Percentiles rank a stretch among this genome's conserved stretches.
Conservation (phyloP, 1,140 invertebrate genomes). For the Bombus picipes region DNA sequence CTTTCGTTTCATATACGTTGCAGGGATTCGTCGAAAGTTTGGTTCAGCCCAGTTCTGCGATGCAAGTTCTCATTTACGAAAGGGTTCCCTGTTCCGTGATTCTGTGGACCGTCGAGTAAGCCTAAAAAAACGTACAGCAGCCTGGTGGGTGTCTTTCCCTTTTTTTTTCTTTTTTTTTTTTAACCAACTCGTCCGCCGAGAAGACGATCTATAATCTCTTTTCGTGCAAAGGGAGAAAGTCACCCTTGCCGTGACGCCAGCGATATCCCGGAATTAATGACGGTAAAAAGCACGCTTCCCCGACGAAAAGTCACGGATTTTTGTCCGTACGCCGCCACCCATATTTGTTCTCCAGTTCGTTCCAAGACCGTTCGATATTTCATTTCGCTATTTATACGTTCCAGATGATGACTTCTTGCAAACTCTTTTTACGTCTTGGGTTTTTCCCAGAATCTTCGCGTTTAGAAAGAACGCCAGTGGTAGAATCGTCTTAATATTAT, state of each 20-base stretch:
- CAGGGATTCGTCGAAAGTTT: neutral
- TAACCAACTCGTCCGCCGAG: neutral
- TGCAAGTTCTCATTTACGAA: neutral
- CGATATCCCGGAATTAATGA: slow-evolving; percentile 59
- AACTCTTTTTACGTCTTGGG: neutral
- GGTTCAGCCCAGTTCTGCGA: too few relatives aligned
- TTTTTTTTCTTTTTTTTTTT: neutral
- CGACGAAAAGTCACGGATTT: slow-evolving; percentile 45
- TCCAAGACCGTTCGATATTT: slow-evolving; percentile 24
- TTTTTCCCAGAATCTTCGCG: neutral
- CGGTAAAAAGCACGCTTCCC: slow-evolving; percentile 36
- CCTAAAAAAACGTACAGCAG: neutral
- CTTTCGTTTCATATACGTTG: neutral
- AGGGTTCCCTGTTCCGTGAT: neutral
- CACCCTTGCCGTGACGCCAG: slow-evolving; percentile 22
- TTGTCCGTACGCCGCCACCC: neutral
- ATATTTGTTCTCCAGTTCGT: neutral
- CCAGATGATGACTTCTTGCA: slow-evolving; percentile 7
- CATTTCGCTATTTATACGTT: slow-evolving; percentile 36
- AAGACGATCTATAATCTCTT: slow-evolving; percentile 49
- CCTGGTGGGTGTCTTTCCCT: neutral
- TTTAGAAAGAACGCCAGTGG: too few relatives aligned
- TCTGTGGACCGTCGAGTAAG: neutral
- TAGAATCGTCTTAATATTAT: neutral
- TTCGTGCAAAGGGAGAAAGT: slow-evolving; percentile 39